These are phyloP conservation scores for Achroia grisella DNA, from an alignment of 1,140 invertebrate species.

Conservation along the genomic window DNA sequence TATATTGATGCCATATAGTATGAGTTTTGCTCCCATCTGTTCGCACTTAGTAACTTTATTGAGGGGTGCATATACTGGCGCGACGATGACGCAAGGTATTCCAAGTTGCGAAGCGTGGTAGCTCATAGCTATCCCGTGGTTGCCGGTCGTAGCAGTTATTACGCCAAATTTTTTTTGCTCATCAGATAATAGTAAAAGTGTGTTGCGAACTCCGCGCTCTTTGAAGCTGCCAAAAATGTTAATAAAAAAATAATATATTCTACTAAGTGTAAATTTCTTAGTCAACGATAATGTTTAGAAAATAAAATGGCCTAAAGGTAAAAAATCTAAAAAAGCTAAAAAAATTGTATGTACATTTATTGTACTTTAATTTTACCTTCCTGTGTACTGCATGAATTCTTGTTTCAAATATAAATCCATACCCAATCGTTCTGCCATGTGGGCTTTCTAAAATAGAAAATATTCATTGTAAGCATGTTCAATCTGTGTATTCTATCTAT, in stretches of 20 bases:
- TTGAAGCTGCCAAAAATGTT: constrained; percentile 83
- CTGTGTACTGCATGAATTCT: constrained; percentile 91
- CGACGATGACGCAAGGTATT: constrained; percentile 91
- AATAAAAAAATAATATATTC: constrained; percentile 1
- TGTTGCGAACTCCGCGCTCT: constrained; percentile 90
- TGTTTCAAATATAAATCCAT: constrained; percentile 93
- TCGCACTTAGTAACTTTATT: constrained; percentile 91
- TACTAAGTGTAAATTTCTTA: too few relatives aligned
- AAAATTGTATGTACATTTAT: too few relatives aligned
- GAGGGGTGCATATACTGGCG: constrained; percentile 88
- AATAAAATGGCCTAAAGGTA: too few relatives aligned
- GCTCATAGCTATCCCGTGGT: constrained; percentile 87
- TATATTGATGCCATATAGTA: constrained; percentile 87
- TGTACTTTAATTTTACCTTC: constrained; percentile 81
- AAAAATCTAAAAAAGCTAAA: too few relatives aligned
- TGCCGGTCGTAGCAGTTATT: constrained; percentile 91
- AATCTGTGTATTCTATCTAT: too few relatives aligned
- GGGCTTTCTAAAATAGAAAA: constrained; percentile 40
- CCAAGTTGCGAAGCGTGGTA: constrained; percentile 86
- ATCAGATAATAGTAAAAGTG: constrained; percentile 80
- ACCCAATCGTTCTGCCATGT: constrained; percentile 82
- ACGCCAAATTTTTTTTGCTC: constrained; percentile 85
- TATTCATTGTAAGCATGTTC: too few relatives aligned
- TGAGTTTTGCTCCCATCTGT: constrained; percentile 85
- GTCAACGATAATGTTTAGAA: not conserved